Evolutionary conservation across 2,888 invertebrate species (phyloP), one percentile per base, ranked within the genome.

Genomic region (Melieria crassipennis): DNA sequence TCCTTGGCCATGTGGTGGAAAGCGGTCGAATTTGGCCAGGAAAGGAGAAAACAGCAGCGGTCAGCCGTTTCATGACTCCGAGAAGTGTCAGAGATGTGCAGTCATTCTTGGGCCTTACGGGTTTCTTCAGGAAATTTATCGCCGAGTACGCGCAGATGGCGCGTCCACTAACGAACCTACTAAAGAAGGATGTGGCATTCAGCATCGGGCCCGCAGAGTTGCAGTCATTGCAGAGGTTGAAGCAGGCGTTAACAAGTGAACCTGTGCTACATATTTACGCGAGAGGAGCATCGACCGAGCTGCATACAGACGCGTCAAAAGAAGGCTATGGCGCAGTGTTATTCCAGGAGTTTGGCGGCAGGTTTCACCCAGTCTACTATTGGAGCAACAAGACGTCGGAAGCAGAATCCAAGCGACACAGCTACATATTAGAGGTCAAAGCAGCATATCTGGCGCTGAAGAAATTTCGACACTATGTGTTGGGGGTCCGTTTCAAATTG

Each of bases 271-370:
- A 57, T 10, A 70, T 76, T 13, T 77, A 72, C 61, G 42, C 64
- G 4, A 48, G 52, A 52, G 52, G 60, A 5, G 73, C 75, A 5
- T 56, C 56, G 7, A 75, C 76, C 0, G 73, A 77, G 45, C n/a
- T 78, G n/a, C 75, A 75, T 64, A 74, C 75, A 4, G 73, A 77
- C 60, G 74, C 75, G n/a, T 73, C 75, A 45, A 73, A 73, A 45
- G 7, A 69, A 7, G 76, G 76, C 9, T 30, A 30, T 30, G 30
- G 30, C 30, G 30, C 30, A 30, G 30, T 30, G 30, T 30, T 30
- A 30, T 73, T 70, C n/a, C n/a, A 73, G 5, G 75, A 70, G 7
- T 16, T 71, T 9, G 57, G 57, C 9, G 65, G 60, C n/a, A n/a
- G 42, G 47, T 45, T 52, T 3, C 45, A 65, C 13, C 65, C 65